These are phyloP conservation scores for Tiliacea aurago DNA, from an alignment of 2,888 invertebrate genomes.

Conservation along the genomic window DNA sequence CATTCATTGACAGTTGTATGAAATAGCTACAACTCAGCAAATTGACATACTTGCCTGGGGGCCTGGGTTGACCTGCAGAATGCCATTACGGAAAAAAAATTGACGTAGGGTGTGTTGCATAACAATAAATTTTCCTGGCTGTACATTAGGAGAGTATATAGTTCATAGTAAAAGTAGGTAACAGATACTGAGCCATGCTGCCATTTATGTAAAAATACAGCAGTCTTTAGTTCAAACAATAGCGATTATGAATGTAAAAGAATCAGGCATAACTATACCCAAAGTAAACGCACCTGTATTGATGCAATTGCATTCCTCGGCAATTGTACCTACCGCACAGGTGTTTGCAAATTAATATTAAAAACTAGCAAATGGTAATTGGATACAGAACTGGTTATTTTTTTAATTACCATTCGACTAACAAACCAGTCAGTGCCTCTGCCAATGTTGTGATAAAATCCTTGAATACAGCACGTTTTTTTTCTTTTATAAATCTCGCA, in stretches of 20 bases:
- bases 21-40: background rate
- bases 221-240: background rate
- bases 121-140: background rate
- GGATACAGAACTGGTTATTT: conserved; percentile 45
- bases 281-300: conserved; percentile 22
- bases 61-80: no score
- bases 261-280: background rate
- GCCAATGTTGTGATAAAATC: conserved; percentile 8
- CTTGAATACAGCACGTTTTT: conserved; percentile 11
- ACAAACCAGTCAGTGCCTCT: conserved; percentile 15
- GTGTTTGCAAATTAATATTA: conserved; percentile 31
- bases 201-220: background rate
- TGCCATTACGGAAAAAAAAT: background rate
- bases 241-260: background rate
- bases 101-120: background rate
- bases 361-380: conserved; percentile 34
- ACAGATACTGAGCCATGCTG: background rate
- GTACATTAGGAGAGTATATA: background rate
- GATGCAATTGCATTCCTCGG: conserved; percentile 22
- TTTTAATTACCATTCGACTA: conserved; percentile 20
- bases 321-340: conserved; percentile 34
- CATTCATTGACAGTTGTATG: background rate
- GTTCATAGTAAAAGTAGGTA: background rate
- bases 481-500: background rate
- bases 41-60: no score